Conservation (phyloP, 2,113 vertebrate species). For the Bettongia penicillata region DNA sequence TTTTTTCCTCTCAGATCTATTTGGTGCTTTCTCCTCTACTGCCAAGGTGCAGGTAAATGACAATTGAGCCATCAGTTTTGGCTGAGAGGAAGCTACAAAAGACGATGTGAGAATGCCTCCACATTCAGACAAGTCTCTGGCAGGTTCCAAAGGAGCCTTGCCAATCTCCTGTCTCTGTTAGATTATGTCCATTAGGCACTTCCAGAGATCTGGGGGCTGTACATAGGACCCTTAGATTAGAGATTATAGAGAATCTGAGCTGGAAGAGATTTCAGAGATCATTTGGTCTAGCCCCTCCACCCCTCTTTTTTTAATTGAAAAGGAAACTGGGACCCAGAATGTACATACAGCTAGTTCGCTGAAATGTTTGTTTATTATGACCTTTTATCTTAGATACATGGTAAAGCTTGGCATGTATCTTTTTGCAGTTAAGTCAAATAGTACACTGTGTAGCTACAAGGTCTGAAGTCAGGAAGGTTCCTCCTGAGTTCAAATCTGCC, state of each 20-base stretch:
- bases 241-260: not conserved
- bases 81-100: not conserved
- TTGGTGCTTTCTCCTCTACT: not conserved
- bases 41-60: not conserved
- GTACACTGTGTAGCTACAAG: not conserved
- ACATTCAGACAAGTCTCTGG: not conserved
- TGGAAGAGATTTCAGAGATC: not conserved
- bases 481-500: not conserved
- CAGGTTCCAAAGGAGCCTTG: not conserved
- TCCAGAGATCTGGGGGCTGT: not conserved
- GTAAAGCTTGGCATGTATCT: not conserved
- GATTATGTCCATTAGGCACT: not conserved
- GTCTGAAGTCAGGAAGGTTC: no score
- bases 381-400: not conserved
- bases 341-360: not conserved
- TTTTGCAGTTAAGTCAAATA: not conserved
- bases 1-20: not conserved
- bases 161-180: not conserved
- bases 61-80: not conserved
- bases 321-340: not conserved
- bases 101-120: not conserved
- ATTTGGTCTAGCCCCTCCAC: not conserved
- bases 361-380: not conserved
- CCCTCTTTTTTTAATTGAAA: not conserved
- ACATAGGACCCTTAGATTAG: not conserved